A percentile compares a stretch with the other conserved stretches of the same genome.
phyloP scores from a whole-genome alignment of 2,888 invertebrate genomes.

The Harmothoe impar region DNA sequence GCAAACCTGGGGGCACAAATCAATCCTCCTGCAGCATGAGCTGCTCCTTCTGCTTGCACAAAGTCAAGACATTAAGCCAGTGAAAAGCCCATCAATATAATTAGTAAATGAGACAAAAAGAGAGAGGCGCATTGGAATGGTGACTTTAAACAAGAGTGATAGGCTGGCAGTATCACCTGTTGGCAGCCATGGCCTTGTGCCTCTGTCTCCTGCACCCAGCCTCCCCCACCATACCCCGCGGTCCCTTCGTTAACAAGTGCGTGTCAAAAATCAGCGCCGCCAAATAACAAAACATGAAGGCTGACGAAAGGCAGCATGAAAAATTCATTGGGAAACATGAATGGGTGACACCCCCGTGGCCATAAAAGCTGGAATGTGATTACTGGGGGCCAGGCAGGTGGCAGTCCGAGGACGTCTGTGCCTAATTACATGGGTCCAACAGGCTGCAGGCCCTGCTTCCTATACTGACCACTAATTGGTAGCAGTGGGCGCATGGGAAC shows the following conservation, averaged over 20 bases:
- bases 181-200: background rate
- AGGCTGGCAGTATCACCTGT: background rate
- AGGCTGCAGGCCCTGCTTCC: background rate
- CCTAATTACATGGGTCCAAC: background rate
- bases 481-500: background rate
- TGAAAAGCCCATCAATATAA: background rate
- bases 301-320: background rate
- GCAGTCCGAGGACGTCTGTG: background rate
- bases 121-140: background rate
- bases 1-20: background rate
- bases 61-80: background rate
- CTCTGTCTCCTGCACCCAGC: background rate
- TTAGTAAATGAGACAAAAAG: background rate
- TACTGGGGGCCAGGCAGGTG: background rate
- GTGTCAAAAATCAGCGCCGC: slow-evolving; percentile 6
- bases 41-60: background rate
- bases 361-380: background rate
- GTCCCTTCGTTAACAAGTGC: background rate
- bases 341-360: background rate
- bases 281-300: slow-evolving; percentile 31
- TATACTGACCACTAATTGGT: background rate
- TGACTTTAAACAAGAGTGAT: background rate
- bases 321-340: background rate
- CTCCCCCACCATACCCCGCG: background rate
- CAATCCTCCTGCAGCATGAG: background rate